Conservation (phyloP, 2,888 invertebrate genomes). For the Trachelus stipa region DNA sequence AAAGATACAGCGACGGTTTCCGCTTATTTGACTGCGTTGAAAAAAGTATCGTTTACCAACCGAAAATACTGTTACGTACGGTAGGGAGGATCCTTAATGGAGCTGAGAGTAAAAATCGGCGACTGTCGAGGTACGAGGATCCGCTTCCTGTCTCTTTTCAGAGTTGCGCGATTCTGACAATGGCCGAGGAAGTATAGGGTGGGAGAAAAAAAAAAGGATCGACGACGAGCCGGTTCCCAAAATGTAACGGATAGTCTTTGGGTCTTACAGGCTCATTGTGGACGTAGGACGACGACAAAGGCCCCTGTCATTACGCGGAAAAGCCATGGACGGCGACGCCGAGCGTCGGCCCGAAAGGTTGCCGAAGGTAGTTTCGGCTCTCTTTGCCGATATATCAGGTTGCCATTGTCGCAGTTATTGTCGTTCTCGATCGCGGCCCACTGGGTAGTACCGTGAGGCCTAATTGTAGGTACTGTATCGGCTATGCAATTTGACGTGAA, state of each 20-base stretch:
- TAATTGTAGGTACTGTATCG: slow-evolving; percentile 25
- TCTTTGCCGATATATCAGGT: slow-evolving; percentile 52
- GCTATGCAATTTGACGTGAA: neutral
- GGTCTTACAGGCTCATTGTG: neutral
- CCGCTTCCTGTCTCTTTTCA: neutral
- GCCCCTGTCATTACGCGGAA: slow-evolving; percentile 42
- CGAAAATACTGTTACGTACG: neutral
- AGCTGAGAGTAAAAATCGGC: neutral
- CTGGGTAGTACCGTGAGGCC: slow-evolving; percentile 24
- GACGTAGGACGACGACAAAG: slow-evolving; percentile 36
- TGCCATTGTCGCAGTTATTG: slow-evolving; percentile 44
- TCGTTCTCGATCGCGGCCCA: neutral
- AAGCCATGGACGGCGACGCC: slow-evolving; percentile 17
- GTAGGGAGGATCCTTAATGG: neutral
- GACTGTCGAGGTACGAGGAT: neutral
- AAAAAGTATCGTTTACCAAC: neutral
- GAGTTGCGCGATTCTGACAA: neutral
- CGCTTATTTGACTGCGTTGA: neutral
- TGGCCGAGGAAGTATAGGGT: neutral
- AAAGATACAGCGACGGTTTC: neutral
- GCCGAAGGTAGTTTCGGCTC: slow-evolving; percentile 28
- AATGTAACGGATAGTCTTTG: slow-evolving; percentile 44
- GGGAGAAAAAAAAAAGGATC: neutral
- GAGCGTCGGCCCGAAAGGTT: slow-evolving; percentile 33
- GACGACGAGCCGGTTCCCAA: neutral